A percentile compares a stretch with the other conserved stretches of the same genome.
These are phyloP conservation scores for Mobula hypostoma DNA, from an alignment of 2,113 vertebrate genomes.

Conservation along the genomic window DNA sequence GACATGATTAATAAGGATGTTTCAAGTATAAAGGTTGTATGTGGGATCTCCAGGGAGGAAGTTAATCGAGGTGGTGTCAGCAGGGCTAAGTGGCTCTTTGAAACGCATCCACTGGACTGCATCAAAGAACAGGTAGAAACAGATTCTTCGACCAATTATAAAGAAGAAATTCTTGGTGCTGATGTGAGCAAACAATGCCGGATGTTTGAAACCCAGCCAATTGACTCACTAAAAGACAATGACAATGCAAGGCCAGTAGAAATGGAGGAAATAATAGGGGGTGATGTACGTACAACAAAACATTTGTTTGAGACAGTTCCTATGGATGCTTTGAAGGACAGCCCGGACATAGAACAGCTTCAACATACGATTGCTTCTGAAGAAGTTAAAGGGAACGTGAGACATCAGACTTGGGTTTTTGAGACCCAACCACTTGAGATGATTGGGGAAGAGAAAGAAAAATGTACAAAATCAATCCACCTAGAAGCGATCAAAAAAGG, in stretches of 20 bases:
- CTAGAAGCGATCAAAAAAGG: slow-evolving; percentile 76
- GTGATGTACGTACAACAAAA: slow-evolving; percentile 72
- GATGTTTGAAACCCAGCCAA: slow-evolving; percentile 81
- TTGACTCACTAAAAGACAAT: slow-evolving; percentile 73
- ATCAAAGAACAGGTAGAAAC: slow-evolving; percentile 61
- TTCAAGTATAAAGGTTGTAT: slow-evolving; percentile 63
- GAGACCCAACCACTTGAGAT: slow-evolving; percentile 79
- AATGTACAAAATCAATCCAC: slow-evolving; percentile 65
- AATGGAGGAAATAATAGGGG: slow-evolving; percentile 68
- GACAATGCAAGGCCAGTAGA: slow-evolving; percentile 51
- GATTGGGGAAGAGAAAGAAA: slow-evolving; percentile 74
- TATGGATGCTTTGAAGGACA: slow-evolving; percentile 66
- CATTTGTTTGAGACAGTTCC: slow-evolving; percentile 78
- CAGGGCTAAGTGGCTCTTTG: slow-evolving; percentile 73
- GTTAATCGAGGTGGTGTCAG: slow-evolving; percentile 59
- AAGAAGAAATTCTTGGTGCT: slow-evolving; percentile 62
- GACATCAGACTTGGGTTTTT: slow-evolving; percentile 78
- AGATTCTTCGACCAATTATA: slow-evolving; percentile 56
- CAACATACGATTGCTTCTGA: slow-evolving; percentile 60
- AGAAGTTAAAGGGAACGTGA: slow-evolving; percentile 78
- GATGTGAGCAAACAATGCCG: slow-evolving; percentile 78
- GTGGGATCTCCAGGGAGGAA: slow-evolving; percentile 71
- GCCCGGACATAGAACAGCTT: slow-evolving; percentile 69
- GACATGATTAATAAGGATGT: slow-evolving; percentile 60
- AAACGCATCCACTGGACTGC: slow-evolving; percentile 69